Base-by-base conservation (phyloP, 1,140 invertebrate genomes). In the Drosophila repleta region DNA sequence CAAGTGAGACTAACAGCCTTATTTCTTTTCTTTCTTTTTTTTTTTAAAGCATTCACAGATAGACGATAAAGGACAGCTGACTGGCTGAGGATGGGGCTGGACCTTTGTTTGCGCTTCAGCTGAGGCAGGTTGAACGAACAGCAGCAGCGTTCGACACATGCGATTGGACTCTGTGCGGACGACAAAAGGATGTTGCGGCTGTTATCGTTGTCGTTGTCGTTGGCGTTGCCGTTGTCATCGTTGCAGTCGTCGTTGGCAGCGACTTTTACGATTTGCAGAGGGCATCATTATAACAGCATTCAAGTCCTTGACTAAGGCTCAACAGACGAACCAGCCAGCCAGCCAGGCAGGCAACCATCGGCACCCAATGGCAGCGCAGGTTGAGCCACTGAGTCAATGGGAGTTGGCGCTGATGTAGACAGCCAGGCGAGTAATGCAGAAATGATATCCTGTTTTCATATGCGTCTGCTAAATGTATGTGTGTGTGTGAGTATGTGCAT, bases 381-480 rank as follows among this genome's bases (percentile, higher is more conserved):
- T 2, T 15, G 24, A 41, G 48, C 37, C 13, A 41, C 29, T 56
- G 39, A 35, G 10, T 24, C 35, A 49, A 51, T 24, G 56, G 32
- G 53, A 17, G 55, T 32, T 72, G 64, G 35, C 24, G 66, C 39
- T 51, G 8, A 58, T 52, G 37, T 20, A 37, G 53, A 18, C 39
- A 63, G 21, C 26, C 18, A 13, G 20, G 20, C 11, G 53, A 43
- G 18, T 32, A 18, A 18, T 39, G 45, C 52, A 39, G 55, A 51
- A 72, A 76, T 79, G 76, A 80, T 84, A 85, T 76, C 65, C 51
- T 66, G 62, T 74, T 70, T 49, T 61, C 74, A 82, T 52, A 69
- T 76, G 74, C 64, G 67, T 66, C 21, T 15, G 39, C n/a, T 43
- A 17, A 15, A 17, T 43, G 39, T 17, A 17, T 43, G 39, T 17